A percentile compares a stretch with the other conserved stretches of the same genome.
These are phyloP conservation scores for Ctena decussata DNA, from an alignment of 2,888 invertebrate genomes.

Conservation along the genomic window DNA sequence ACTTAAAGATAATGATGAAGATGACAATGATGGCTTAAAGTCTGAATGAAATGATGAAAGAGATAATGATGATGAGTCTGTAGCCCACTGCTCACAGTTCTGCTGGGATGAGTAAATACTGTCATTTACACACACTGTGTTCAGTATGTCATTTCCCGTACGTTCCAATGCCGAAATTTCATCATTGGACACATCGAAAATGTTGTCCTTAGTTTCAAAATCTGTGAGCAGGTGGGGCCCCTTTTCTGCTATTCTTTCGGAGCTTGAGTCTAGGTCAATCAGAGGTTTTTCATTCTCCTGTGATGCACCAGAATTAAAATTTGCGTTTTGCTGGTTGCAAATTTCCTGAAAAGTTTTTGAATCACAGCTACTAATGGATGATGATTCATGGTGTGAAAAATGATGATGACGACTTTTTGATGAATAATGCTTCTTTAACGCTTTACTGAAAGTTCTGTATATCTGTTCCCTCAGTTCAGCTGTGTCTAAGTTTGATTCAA, in stretches of 20 bases:
- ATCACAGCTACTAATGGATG: constrained; percentile 17
- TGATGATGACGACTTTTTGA: neutral
- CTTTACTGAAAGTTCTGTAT: constrained; percentile 1
- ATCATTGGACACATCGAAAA: neutral
- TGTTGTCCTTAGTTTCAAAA: neutral
- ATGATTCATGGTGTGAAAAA: neutral
- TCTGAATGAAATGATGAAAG: neutral
- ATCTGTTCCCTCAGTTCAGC: neutral
- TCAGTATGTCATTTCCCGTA: neutral
- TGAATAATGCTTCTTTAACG: constrained; percentile 10
- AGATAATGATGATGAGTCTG: neutral
- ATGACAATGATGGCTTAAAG: constrained; percentile 7
- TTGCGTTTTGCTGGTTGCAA: neutral
- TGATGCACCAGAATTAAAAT: no score
- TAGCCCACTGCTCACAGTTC: constrained; percentile 11
- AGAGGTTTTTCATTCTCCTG: no score
- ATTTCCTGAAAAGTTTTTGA: constrained; percentile 14
- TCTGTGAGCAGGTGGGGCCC: neutral
- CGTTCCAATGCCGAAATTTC: neutral
- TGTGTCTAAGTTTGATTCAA: constrained; percentile 1
- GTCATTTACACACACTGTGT: neutral
- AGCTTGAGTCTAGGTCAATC: no score
- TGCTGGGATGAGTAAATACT: neutral
- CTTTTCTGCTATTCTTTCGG: no score
- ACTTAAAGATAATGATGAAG: constrained; percentile 5